Conservation (phyloP, 1,140 invertebrate genomes). For the Proales similis region DNA sequence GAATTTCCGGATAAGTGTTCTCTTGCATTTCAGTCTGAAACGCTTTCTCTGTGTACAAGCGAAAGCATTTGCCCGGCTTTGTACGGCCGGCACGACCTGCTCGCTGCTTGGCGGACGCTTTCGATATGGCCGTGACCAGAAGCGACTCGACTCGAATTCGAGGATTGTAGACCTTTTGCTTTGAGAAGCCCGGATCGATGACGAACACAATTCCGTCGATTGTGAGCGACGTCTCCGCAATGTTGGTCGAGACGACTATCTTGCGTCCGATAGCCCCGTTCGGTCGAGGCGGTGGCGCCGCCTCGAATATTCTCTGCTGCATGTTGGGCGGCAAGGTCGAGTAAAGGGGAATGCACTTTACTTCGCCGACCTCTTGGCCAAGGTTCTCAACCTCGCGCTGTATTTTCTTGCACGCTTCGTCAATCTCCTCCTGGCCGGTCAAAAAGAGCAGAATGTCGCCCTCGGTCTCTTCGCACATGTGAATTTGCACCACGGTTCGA, state of each 20-base stretch:
- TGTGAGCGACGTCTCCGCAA: slow-evolving; percentile 96
- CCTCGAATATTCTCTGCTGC: slow-evolving; percentile 95
- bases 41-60: slow-evolving; percentile 95
- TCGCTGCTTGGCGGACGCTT: slow-evolving; percentile 96
- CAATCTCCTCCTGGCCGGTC: slow-evolving; percentile 94
- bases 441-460: slow-evolving; percentile 88
- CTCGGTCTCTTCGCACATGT: slow-evolving; percentile 89
- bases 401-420: slow-evolving; percentile 96
- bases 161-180: slow-evolving; percentile 97
- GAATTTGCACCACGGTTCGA: slow-evolving; percentile 95
- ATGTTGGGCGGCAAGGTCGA: slow-evolving; percentile 93
- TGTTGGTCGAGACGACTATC: slow-evolving; percentile 94
- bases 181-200: slow-evolving; percentile 99
- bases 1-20: slow-evolving; percentile 97
- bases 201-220: slow-evolving; percentile 99
- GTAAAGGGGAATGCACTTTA: slow-evolving; percentile 97
- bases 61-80: slow-evolving; percentile 92
- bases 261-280: slow-evolving; percentile 92
- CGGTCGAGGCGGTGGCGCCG: slow-evolving; percentile 74
- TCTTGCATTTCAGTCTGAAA: slow-evolving; percentile 99
- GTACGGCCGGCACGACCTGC: slow-evolving; percentile 94
- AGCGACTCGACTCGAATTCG: slow-evolving; percentile 92
- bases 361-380: slow-evolving; percentile 86
- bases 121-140: slow-evolving; percentile 94
- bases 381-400: slow-evolving; percentile 93